Conservation (phyloP, 2,113 vertebrate species). For the Aplodontia rufa region DNA sequence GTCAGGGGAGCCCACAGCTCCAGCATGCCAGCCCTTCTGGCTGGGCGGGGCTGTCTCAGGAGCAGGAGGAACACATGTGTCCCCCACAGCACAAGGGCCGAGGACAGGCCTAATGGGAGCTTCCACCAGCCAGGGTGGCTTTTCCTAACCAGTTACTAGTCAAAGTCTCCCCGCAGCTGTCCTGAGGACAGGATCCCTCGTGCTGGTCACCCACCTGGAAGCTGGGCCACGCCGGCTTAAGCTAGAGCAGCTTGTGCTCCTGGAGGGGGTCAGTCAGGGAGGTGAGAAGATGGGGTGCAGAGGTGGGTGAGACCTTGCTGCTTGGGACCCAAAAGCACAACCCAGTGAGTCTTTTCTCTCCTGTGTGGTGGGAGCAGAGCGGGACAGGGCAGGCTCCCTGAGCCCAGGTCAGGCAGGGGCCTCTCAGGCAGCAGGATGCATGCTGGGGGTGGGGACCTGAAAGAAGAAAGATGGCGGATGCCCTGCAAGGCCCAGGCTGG, state of each 20-base stretch:
- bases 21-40: rapidly evolving
- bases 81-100: rapidly evolving
- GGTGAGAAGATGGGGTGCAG: neutral
- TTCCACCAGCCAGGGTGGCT: rapidly evolving
- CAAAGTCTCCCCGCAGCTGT: neutral
- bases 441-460: rapidly evolving
- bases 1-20: rapidly evolving
- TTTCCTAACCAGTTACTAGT: neutral
- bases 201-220: neutral
- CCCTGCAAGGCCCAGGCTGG: rapidly evolving
- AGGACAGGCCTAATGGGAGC: rapidly evolving
- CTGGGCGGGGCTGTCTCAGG: rapidly evolving
- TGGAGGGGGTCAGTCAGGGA: neutral
- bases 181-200: neutral
- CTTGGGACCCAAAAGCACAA: rapidly evolving
- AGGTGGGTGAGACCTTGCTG: too few relatives aligned
- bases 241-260: rapidly evolving
- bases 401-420: neutral
- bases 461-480: rapidly evolving
- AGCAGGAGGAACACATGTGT: rapidly evolving
- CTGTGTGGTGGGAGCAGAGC: rapidly evolving
- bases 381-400: rapidly evolving
- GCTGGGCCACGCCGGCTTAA: rapidly evolving
- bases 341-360: rapidly evolving
- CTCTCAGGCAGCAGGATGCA: rapidly evolving